Base-by-base conservation (phyloP, 2,797 vertebrate genomes). In the Melopsittacus undulatus region DNA sequence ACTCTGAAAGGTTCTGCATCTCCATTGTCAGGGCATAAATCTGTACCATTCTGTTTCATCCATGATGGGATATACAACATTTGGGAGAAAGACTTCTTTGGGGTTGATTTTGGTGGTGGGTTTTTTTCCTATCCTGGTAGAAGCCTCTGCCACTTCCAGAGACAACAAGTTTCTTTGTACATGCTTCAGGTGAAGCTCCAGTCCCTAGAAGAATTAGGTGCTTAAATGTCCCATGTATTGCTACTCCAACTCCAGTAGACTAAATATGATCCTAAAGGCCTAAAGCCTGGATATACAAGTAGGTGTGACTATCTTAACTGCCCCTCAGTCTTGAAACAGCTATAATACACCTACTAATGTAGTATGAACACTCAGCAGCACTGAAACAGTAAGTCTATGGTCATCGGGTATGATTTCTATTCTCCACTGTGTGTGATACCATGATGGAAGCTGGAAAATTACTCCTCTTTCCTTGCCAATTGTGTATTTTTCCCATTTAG, bases 261-360 rank as follows among this genome's bases (percentile, higher is more conserved):
- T 40, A 83, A 57, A 70, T 13, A 17, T 2, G 7, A 61, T 8
- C 34, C 54, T 66, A 21, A 49, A 45, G 13, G 52, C 49, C 38
- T 79, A 61, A 83, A 83, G 11, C 45, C 34, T 46, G n/a, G 26
- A 21, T 26, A 7, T 10, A 11, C 7, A 3, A 10, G 21, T 21
- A 86, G 62, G 36, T 63, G 22, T 36, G 42, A 42, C 45, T 16
- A 20, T 13, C 26, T 17, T 16, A 57, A 11, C 43, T n/a, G 51
- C n/a, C 61, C 62, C 45, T 3, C 13, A 87, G 34, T 10, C 46
- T 22, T 59, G 49, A 63, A 69, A 56, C 36, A 17, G 13, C 34
- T 11, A 0, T 5, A 52, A 5, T 15, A 38, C 61, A 52, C 32
- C 75, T 34, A 12, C 21, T 22, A 22, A 15, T 1, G 32, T 0